Base-by-base conservation (phyloP, 1,140 invertebrate species). In the Sycophaga agraensis region DNA sequence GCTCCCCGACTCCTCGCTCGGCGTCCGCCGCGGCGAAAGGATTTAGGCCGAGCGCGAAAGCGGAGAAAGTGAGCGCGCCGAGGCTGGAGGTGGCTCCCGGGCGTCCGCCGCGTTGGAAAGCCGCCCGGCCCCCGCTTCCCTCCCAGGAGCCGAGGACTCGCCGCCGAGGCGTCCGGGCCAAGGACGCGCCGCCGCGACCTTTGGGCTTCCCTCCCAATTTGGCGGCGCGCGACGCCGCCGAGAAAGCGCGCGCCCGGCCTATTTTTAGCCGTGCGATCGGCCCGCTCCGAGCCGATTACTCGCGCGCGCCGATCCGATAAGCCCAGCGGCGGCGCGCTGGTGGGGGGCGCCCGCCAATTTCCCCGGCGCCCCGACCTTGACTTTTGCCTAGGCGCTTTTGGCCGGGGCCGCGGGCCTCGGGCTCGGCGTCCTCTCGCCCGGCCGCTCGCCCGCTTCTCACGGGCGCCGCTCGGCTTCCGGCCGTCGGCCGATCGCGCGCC, bases 31-130 rank as follows among this genome's bases (percentile, higher is more conserved):
- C 19, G 31, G 43, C 16, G 21, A 65, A 55, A 61, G 43, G 42
- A 61, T 53, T 51, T 46, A 57, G 54, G 55, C 37, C 55, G 46
- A 51, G 49, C 48, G 59, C 39, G 61, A 63, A 58, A 57, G 28
- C 28, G 28, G 28, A 31, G 28, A 31, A 31, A 31, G 28, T 31
- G 28, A 31, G 11, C 11, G 28, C 28, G 11, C 28, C 28, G 4
- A 31, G n/a, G n/a, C n/a, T n/a, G n/a, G n/a, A n/a, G n/a, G n/a
- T n/a, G n/a, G n/a, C 24, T 22, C 24, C 3, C 14, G 11, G 3
- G 35, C 11, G 2, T 37, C 35, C 28, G 24, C 31, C 31, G 21
- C 48, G 53, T 60, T 60, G 26, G 49, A 60, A 60, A 60, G 49
- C 39, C 45, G 49, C 35, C 19, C n/a, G 48, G 2, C 1, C 3